phyloP scores from a whole-genome alignment of 2,888 invertebrate species.

The Mesorhabditis spiculigera region DNA sequence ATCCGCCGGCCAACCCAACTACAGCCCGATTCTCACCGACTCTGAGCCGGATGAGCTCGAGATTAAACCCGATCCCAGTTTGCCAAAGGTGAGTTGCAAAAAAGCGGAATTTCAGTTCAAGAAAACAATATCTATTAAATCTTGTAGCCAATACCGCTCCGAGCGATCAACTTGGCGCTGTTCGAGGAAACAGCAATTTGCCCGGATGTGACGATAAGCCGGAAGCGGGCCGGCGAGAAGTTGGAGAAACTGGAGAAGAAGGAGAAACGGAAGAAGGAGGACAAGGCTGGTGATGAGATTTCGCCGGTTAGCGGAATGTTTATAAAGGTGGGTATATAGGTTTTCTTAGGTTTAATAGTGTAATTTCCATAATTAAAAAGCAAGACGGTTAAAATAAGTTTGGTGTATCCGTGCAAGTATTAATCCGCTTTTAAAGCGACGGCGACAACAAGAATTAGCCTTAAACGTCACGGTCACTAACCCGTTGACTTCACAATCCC shows the following conservation, averaged over 20 bases:
- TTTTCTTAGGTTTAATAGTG: too few species aligned
- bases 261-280: constrained; percentile 13
- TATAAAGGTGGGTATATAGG: constrained; percentile 44
- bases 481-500: too few species aligned
- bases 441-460: too few species aligned
- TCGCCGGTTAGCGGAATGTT: constrained; percentile 58
- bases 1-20: too few species aligned
- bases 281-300: constrained; percentile 40
- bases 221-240: neutral
- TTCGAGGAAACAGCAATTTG: neutral
- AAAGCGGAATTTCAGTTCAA: too few species aligned
- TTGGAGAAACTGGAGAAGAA: constrained; percentile 7
- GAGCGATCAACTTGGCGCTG: neutral
- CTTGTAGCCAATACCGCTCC: neutral
- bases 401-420: too few species aligned
- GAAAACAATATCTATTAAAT: too few species aligned
- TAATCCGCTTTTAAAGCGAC: too few species aligned
- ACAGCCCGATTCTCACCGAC: neutral
- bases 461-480: too few species aligned
- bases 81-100: neutral
- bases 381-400: too few species aligned
- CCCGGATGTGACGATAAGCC: neutral
- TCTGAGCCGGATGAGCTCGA: neutral
- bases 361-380: too few species aligned
- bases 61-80: neutral